These are phyloP conservation scores for Zaprionus camerounensis DNA, from an alignment of 1,140 invertebrate species.

Conservation along the genomic window DNA sequence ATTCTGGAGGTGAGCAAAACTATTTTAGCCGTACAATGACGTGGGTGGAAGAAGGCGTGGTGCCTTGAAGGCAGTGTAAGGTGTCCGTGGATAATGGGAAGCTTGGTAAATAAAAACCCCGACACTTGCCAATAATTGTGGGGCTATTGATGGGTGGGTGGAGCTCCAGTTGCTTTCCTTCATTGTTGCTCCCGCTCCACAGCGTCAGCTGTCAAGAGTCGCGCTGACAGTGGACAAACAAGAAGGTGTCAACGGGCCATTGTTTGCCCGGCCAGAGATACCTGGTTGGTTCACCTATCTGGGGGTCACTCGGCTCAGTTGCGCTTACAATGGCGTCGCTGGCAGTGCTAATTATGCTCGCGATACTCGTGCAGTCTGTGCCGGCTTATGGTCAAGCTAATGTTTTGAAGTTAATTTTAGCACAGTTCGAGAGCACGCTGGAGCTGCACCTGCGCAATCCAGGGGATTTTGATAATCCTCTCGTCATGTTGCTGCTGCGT, in stretches of 20 bases:
- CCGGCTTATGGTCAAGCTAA: conserved; percentile 3
- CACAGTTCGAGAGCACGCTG: conserved; percentile 40
- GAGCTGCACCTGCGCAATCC: conserved; percentile 40
- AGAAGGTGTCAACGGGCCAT: conserved; percentile 53
- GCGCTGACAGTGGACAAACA: conserved; percentile 65
- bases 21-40: neutral
- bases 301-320: conserved; percentile 50
- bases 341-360: conserved; percentile 61
- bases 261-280: conserved; percentile 39
- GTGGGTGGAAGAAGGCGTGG: too few species aligned
- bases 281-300: conserved; percentile 17
- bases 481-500: conserved; percentile 43
- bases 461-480: conserved; percentile 15
- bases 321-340: conserved; percentile 50
- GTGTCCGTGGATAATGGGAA: neutral
- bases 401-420: conserved; percentile 38
- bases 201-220: conserved; percentile 48
- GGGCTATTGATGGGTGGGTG: conserved; percentile 23
- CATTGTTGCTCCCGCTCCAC: neutral
- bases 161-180: neutral
- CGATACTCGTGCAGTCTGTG: conserved; percentile 34
- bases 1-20: neutral
- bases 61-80: too few species aligned
- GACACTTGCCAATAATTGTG: conserved; percentile 68
- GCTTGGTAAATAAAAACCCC: conserved; percentile 48